Evolutionary conservation across 2,113 vertebrate genomes (phyloP), one percentile per base, ranked within the genome.

Genomic region (Phoxinus phoxinus): DNA sequence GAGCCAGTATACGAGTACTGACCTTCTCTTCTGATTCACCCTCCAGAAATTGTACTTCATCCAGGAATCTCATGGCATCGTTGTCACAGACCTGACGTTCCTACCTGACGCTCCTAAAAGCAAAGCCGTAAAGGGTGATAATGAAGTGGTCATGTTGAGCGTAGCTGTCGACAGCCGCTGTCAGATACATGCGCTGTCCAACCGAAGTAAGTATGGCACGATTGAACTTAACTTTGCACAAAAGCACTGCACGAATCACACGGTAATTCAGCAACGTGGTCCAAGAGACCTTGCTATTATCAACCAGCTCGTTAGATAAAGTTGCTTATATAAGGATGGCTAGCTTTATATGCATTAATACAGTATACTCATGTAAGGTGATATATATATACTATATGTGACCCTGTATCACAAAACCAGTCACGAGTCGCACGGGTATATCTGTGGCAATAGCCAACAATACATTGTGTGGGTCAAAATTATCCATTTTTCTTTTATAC

Each of bases 161-260:
- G 98, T 99, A 13, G 97, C 97, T 0, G 97, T 98, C 9, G 98
- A 99, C 91, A 99, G 97, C 41, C 96, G 98, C 85, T 98, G 97
- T 93, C 96, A 96, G 32, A 85, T 98, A 61, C 98, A 99, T 19
- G 84, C 95, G 17, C 91, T 99, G 11, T 93, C 95, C 71, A 94
- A 92, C 85, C 91, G 96, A 35, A 93, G 98, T 99, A 92, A 90
- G 98, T 96, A 0, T n/a, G 13, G 56, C 8, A 12, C 0, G 17
- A 35, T 53, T 7, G 15, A 3, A 19, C 8, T 67, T 61, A n/a
- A 21, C 6, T 17, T 21, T 21, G 51, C 51, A 53, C 51, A 53
- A 2, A 19, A 2, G 51, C 0, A 19, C 51, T 46, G 44, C 44
- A 48, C 15, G 48, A 48, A 48, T 48, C 3, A 1, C 13, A 51